Conservation (phyloP, 1,140 invertebrate genomes). For the Cyrtorhinus lividipennis region DNA sequence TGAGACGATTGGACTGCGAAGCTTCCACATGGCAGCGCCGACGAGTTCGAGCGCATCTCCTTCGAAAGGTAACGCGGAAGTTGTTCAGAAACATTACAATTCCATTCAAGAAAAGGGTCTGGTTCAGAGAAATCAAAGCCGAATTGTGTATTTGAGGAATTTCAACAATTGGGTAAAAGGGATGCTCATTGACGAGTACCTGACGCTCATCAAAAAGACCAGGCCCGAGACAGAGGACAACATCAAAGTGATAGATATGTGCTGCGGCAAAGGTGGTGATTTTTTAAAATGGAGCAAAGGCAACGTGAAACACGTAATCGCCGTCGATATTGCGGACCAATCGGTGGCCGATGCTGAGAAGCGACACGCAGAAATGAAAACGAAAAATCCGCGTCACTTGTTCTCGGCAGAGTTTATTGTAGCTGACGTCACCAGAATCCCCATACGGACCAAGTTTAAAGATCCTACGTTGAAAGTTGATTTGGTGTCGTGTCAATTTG, state of each 20-base stretch:
- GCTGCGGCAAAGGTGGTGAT: conserved; percentile 85
- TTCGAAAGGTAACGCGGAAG: conserved; percentile 21
- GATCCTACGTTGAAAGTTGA: conserved; percentile 53
- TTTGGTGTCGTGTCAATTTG: conserved; percentile 93
- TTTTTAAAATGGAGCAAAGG: conserved; percentile 87
- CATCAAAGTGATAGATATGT: conserved; percentile 54
- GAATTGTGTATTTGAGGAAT: conserved; percentile 86
- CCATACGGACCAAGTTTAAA: conserved; percentile 44
- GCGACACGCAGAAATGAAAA: conserved; percentile 46
- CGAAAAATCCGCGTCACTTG: conserved; percentile 30
- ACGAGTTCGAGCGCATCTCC: not conserved
- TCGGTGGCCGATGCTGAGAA: conserved; percentile 75
- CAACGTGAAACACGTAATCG: conserved; percentile 71
- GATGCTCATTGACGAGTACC: conserved; percentile 70
- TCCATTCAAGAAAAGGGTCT: conserved; percentile 64
- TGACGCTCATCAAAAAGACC: conserved; percentile 43
- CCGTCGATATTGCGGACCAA: conserved; percentile 84
- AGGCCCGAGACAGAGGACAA: conserved; percentile 41
- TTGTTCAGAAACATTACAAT: conserved; percentile 79
- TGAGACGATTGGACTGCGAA: not conserved
- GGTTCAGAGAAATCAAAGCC: conserved; percentile 60
- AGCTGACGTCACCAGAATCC: conserved; percentile 73
- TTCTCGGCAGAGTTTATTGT: conserved; percentile 85
- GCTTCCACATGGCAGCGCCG: not conserved
- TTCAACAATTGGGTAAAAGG: conserved; percentile 99